These are phyloP conservation scores for Colistium nudipinnis DNA, from an alignment of 2,113 vertebrate species.

Conservation along the genomic window DNA sequence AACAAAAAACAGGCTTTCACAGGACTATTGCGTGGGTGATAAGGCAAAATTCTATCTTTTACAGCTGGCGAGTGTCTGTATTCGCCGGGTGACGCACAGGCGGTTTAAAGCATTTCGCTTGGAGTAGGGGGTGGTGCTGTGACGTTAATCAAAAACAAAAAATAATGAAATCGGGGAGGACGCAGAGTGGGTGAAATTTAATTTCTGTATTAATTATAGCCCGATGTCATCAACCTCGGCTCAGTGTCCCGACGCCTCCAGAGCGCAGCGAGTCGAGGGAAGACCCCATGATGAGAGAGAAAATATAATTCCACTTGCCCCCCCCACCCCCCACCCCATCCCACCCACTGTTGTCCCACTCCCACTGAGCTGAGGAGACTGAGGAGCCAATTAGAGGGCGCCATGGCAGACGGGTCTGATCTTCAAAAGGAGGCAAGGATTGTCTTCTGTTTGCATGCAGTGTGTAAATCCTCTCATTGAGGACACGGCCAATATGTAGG, in stretches of 20 bases:
- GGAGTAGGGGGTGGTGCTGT: slow-evolving; percentile 45
- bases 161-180: slow-evolving; percentile 70
- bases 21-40: not conserved
- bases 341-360: slow-evolving; percentile 50
- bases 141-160: slow-evolving; percentile 68
- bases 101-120: slow-evolving; percentile 47
- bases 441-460: slow-evolving; percentile 18
- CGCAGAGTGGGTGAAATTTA: slow-evolving; percentile 72
- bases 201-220: slow-evolving; percentile 79
- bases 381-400: slow-evolving; percentile 51
- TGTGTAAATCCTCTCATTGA: slow-evolving; percentile 11
- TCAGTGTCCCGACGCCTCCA: slow-evolving; percentile 63
- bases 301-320: slow-evolving; percentile 79
- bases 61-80: slow-evolving; percentile 4
- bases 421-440: slow-evolving; percentile 39
- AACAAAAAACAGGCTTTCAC: not conserved
- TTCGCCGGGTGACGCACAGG: slow-evolving; percentile 13
- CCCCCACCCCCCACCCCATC: slow-evolving; percentile 40
- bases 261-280: slow-evolving; percentile 60
- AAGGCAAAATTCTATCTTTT: not conserved
- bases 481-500: not conserved
- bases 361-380: slow-evolving; percentile 65
- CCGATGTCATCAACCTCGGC: slow-evolving; percentile 68
- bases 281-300: slow-evolving; percentile 72
- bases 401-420: slow-evolving; percentile 14